A percentile compares a stretch with the other conserved stretches of the same genome.
phyloP scores from a whole-genome alignment of 2,797 vertebrate genomes.

The Peromyscus nudipes region DNA sequence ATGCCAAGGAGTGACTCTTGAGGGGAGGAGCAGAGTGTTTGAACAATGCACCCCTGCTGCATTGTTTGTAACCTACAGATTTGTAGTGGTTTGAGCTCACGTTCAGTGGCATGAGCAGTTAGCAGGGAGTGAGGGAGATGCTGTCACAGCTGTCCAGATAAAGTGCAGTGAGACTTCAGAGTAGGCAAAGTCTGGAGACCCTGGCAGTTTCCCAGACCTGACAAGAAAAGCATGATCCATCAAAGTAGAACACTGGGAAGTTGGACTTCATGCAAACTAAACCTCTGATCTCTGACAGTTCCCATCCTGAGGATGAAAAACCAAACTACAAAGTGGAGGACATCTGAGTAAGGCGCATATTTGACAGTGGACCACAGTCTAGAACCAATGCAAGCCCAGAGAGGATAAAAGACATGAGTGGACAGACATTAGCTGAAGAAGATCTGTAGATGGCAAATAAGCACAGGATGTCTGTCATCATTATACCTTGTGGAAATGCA shows the following conservation, averaged over 20 bases:
- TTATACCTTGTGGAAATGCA: background rate
- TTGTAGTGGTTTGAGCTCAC: background rate
- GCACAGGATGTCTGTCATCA: background rate
- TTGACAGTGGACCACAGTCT: background rate
- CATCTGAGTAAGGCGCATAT: background rate
- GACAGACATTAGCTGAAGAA: background rate
- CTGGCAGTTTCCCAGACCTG: background rate
- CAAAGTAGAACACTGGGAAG: background rate
- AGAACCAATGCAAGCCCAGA: background rate
- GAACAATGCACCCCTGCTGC: background rate
- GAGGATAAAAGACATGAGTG: background rate
- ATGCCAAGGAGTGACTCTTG: background rate
- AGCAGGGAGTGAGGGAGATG: background rate
- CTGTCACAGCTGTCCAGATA: background rate
- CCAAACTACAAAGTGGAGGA: background rate
- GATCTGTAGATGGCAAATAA: conserved; percentile 21
- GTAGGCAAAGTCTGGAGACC: background rate
- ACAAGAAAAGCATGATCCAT: background rate
- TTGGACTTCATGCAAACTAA: background rate
- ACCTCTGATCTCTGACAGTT: background rate
- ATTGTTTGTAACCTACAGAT: background rate
- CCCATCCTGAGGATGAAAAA: background rate
- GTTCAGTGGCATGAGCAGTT: background rate
- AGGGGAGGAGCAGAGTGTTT: background rate
- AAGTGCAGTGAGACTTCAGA: background rate